phyloP scores from a whole-genome alignment of 2,113 vertebrate genomes.

The Gasterosteus aculeatus region DNA sequence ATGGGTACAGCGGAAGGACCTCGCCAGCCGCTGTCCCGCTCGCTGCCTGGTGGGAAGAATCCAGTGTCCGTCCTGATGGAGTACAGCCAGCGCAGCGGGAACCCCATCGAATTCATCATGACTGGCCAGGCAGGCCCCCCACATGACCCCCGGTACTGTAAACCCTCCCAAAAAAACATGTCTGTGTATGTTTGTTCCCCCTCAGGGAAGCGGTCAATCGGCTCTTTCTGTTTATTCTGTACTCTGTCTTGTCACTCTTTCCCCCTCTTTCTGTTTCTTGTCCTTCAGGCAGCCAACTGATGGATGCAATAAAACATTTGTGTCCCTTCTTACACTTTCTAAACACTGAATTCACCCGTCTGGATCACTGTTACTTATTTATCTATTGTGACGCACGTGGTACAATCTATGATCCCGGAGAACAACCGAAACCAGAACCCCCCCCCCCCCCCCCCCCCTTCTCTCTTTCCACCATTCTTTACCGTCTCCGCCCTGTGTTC shows the following conservation, averaged over 20 bases:
- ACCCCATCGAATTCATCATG: slow-evolving; percentile 89
- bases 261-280: neutral
- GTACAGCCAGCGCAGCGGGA: slow-evolving; percentile 91
- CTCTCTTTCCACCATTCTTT: slow-evolving; percentile 1
- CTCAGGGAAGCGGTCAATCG: slow-evolving; percentile 5
- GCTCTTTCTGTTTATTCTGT: slow-evolving; percentile 39
- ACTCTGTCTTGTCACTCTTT: slow-evolving; percentile 21
- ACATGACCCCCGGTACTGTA: slow-evolving; percentile 91
- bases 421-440: neutral
- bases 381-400: neutral
- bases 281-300: neutral
- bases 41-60: slow-evolving; percentile 89
- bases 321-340: slow-evolving; percentile 9
- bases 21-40: slow-evolving; percentile 72
- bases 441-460: neutral
- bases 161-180: neutral
- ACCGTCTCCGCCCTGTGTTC: slow-evolving; percentile 26
- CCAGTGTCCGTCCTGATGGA: slow-evolving; percentile 93
- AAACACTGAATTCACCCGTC: neutral
- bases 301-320: slow-evolving; percentile 16
- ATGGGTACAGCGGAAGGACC: slow-evolving; percentile 58
- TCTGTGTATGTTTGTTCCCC: neutral
- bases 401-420: neutral
- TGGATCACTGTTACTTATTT: slow-evolving; percentile 7
- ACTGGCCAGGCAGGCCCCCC: slow-evolving; percentile 92